A percentile compares a stretch with the other conserved stretches of the same genome.
Evolutionary conservation across 2,888 invertebrate species (phyloP).

Genomic region (Pandemis corylana): DNA sequence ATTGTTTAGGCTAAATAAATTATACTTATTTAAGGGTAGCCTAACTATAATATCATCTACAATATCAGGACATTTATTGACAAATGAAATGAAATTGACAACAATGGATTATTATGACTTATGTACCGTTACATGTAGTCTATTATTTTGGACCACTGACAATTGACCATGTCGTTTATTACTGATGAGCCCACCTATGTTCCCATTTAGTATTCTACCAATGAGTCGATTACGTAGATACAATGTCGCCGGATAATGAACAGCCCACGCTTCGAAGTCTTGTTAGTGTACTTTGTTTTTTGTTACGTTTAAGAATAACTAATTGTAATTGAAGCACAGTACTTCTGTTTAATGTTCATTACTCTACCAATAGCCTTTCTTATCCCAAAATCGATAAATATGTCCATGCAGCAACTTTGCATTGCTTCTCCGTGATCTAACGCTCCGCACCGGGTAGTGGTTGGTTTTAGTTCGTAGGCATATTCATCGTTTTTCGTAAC

Average conservation of each 20-base stretch:
- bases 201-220: constrained; percentile 27
- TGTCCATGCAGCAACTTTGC: too few species aligned
- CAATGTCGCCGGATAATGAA: constrained; percentile 36
- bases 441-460: too few species aligned
- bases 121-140: neutral
- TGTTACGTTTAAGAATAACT: constrained; percentile 1
- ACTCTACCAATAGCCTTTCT: neutral
- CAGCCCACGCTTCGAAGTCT: constrained; percentile 21
- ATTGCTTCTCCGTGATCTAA: too few species aligned
- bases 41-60: too few species aligned
- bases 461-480: too few species aligned
- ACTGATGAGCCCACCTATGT: constrained; percentile 2
- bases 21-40: too few species aligned
- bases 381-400: too few species aligned
- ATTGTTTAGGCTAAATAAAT: too few species aligned
- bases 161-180: constrained; percentile 2
- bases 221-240: constrained; percentile 39
- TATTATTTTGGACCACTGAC: constrained; percentile 3
- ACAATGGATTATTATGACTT: too few species aligned
- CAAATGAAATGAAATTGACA: too few species aligned
- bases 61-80: too few species aligned
- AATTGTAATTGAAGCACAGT: neutral
- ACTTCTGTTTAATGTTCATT: neutral
- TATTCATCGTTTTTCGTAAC: too few species aligned
- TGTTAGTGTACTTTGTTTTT: constrained; percentile 17